Percentiles rank a stretch among this genome's conserved stretches.
Evolutionary conservation across 2,888 invertebrate species (phyloP).

Genomic region (Meandrusa payeni): DNA sequence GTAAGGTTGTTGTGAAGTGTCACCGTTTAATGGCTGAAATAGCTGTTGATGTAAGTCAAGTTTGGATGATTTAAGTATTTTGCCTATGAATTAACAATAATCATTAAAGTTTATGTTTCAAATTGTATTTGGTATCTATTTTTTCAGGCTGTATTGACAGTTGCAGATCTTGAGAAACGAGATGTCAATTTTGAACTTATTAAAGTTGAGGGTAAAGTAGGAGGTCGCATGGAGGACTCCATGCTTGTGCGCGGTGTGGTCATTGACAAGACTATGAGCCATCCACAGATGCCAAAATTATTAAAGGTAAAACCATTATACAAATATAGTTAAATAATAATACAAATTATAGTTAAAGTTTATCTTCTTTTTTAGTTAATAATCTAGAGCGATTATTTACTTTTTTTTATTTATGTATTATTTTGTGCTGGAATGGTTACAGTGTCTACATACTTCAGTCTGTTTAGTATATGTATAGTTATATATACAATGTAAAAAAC

Average conservation of each 20-base stretch:
- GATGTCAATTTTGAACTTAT: slow-evolving; percentile 99
- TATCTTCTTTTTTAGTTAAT: no score
- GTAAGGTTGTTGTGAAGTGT: slow-evolving; percentile 98
- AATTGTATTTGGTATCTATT: neutral
- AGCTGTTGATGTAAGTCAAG: slow-evolving; percentile 88
- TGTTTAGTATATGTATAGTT: no score
- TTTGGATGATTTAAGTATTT: no score
- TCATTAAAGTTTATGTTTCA: slow-evolving; percentile 6
- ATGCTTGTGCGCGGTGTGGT: slow-evolving; percentile 97
- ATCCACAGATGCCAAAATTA: slow-evolving; percentile 99
- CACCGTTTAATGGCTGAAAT: slow-evolving; percentile 99
- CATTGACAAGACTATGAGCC: slow-evolving; percentile 99
- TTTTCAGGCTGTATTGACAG: slow-evolving; percentile 93
- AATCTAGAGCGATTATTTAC: no score
- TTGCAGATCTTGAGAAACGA: slow-evolving; percentile 94
- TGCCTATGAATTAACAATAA: neutral
- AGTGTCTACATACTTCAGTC: no score
- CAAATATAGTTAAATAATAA: no score
- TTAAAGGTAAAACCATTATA: slow-evolving; percentile 77
- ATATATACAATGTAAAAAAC: no score
- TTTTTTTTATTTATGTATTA: no score
- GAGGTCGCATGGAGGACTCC: slow-evolving; percentile 98
- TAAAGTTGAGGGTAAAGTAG: slow-evolving; percentile 98
- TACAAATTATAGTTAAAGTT: no score
- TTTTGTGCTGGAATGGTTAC: no score